These are phyloP conservation scores for Heliocidaris tuberculata DNA, from an alignment of 35 echinoderm and acorn worm species.

Conservation along the genomic window DNA sequence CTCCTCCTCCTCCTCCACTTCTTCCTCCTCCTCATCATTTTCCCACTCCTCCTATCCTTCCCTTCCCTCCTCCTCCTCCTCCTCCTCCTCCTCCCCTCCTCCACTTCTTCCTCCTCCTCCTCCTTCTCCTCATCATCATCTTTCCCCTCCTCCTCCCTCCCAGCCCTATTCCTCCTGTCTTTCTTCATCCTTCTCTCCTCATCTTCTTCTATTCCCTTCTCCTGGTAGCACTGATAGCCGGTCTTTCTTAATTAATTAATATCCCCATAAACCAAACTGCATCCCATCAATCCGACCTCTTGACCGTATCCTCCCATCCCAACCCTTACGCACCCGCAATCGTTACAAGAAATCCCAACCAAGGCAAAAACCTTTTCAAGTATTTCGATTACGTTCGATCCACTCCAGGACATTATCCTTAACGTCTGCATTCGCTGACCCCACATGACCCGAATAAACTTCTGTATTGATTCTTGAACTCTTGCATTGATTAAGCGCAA, in stretches of 20 bases:
- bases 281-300: background rate
- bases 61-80: too few species aligned
- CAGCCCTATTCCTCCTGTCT: too few species aligned
- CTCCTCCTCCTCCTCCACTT: too few species aligned
- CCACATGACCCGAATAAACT: background rate
- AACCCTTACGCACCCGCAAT: background rate
- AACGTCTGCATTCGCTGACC: background rate
- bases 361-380: background rate
- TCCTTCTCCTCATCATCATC: too few species aligned
- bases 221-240: background rate
- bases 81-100: too few species aligned
- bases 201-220: too few species aligned
- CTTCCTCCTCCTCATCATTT: too few species aligned
- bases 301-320: background rate
- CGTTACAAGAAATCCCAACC: background rate
- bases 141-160: too few species aligned
- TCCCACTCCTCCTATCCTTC: too few species aligned
- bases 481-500: background rate
- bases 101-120: too few species aligned
- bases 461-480: background rate
- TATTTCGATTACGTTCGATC: background rate
- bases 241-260: background rate
- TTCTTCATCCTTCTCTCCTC: too few species aligned
- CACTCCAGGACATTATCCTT: background rate
- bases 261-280: background rate